These are phyloP conservation scores for Sesamia inferens DNA, from an alignment of 2,888 invertebrate genomes.

Conservation along the genomic window DNA sequence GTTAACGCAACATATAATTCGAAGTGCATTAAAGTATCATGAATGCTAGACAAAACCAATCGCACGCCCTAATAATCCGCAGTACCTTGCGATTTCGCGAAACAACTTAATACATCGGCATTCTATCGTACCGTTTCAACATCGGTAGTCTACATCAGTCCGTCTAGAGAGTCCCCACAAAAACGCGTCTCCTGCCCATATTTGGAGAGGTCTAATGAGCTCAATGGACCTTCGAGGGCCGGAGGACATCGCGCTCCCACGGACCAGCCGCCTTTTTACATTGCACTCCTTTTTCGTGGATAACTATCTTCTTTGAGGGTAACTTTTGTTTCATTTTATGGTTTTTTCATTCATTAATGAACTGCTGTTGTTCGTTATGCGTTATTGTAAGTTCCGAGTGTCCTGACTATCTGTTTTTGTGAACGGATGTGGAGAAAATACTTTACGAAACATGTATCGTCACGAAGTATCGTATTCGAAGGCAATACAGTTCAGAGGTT, in stretches of 20 bases:
- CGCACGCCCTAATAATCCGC: neutral
- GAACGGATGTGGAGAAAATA: neutral
- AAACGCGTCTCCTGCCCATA: conserved; percentile 74
- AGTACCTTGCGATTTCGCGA: neutral
- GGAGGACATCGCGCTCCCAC: conserved; percentile 78
- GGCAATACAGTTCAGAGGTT: conserved; percentile 1
- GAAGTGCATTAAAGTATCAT: neutral
- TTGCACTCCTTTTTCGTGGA: conserved; percentile 67
- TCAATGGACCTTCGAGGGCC: conserved; percentile 68
- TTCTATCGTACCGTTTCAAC: conserved; percentile 64
- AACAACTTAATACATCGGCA: conserved; percentile 41
- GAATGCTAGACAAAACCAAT: neutral
- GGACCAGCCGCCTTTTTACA: conserved; percentile 69
- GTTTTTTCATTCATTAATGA: conserved; percentile 11
- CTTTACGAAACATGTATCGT: neutral
- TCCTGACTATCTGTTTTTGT: neutral
- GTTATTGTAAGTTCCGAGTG: neutral
- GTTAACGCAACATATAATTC: neutral
- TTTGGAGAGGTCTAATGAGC: conserved; percentile 81
- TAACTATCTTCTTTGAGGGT: conserved; percentile 62
- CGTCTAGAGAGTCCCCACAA: conserved; percentile 67
- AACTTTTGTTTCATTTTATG: conserved; percentile 37
- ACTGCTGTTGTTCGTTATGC: neutral
- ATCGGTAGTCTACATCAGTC: conserved; percentile 62
- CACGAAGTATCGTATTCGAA: conserved; percentile 3